Base-by-base conservation (phyloP, 1,140 invertebrate genomes). In the Eciton burchellii region DNA sequence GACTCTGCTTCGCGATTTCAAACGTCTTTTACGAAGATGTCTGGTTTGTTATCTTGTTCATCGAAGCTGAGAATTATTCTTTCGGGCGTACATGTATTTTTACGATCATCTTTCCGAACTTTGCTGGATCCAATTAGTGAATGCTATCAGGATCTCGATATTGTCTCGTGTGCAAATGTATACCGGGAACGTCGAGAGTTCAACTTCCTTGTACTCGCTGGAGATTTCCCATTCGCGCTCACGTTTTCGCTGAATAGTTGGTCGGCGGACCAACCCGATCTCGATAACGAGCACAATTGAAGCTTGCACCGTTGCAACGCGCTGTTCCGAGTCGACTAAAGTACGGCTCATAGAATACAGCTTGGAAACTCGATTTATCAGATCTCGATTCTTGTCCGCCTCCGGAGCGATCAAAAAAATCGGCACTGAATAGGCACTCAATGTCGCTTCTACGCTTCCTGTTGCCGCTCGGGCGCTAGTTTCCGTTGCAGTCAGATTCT, bases 211-310 rank as follows among this genome's bases (percentile, higher is more conserved):
- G 68, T 56, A 29, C 21, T 43, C 62, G 24, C 12, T 41, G 49
- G 12, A 57, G 41, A 70, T 49, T 79, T 79, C 56, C 63, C 49
- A 79, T 68, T 79, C 70, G 45, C 74, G 12, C 56, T 79, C 74
- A 56, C 35, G 21, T 79, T 79, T 79, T 57, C 63, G 43, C 49
- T 35, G 21, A 70, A 70, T 54, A 21, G 49, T 54, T n/a, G 35
- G 60, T 26, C 74, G 35, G 45, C 52, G 49, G 49, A 70, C 49
- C 52, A 47, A 43, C n/a, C 4, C 24, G 49, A 79, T 79, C 63
- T 68, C 49, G 74, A 79, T 79, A 79, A 79, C 63, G 35, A 70
- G 49, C n/a, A 79, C 74, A 79, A 79, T 79, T 56, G 63, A 79
- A 79, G 74, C 74, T 70, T 79, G 43, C 63, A 70, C 35, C 24